Conservation (phyloP, 2,888 invertebrate species). For the Drosophila putrida region DNA sequence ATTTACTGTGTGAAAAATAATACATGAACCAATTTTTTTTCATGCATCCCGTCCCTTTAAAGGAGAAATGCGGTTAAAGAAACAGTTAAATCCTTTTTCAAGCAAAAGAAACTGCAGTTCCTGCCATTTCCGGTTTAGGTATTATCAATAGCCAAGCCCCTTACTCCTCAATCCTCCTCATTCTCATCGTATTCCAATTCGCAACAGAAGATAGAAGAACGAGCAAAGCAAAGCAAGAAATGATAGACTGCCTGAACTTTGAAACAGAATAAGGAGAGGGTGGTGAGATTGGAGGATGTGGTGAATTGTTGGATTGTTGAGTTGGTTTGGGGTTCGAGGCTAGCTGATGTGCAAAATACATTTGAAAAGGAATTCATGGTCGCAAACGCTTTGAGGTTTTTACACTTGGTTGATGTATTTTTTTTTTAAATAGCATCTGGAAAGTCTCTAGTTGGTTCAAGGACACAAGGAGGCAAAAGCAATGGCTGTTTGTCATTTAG, state of each 20-base stretch:
- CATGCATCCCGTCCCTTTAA: slow-evolving; percentile 8
- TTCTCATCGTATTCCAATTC: neutral
- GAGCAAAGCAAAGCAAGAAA: slow-evolving; percentile 24
- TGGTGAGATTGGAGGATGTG: neutral
- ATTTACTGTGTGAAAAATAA: neutral
- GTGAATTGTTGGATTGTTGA: neutral
- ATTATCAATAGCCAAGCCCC: slow-evolving; percentile 4
- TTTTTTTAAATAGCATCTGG: slow-evolving; percentile 23
- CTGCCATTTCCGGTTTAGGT: slow-evolving; percentile 40
- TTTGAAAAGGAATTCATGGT: slow-evolving; percentile 51
- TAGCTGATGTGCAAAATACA: slow-evolving; percentile 57
- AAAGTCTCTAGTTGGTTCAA: slow-evolving; percentile 36
- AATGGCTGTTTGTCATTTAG: slow-evolving; percentile 24
- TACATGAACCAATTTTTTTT: slow-evolving; percentile 15
- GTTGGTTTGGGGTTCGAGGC: neutral
- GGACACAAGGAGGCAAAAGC: slow-evolving; percentile 44
- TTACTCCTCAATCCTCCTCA: too few species aligned
- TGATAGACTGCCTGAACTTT: slow-evolving; percentile 25
- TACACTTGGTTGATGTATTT: slow-evolving; percentile 8
- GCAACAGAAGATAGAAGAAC: slow-evolving; percentile 6
- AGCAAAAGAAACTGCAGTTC: slow-evolving; percentile 41
- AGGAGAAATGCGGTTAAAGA: slow-evolving; percentile 17
- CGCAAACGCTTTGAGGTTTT: slow-evolving; percentile 25
- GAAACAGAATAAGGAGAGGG: neutral
- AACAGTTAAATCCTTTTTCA: slow-evolving; percentile 16